Evolutionary conservation across 2,113 vertebrate species (phyloP).

Genomic region (Pseudorectes ferrugineus): DNA sequence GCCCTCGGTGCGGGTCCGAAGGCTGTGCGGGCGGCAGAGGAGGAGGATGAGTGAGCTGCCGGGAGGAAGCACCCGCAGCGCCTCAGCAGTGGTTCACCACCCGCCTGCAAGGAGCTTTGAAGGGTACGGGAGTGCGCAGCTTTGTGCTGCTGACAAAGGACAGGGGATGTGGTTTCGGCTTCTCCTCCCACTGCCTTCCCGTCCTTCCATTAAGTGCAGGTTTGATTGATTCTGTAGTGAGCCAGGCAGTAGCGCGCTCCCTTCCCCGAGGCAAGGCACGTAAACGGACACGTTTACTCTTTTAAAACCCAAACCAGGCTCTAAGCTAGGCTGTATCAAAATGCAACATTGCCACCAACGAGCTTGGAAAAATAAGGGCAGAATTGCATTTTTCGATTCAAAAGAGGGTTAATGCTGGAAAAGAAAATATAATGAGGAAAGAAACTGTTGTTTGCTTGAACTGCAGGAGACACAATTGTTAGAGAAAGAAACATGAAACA

Average conservation of each 20-base stretch:
- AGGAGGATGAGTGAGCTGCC: background rate
- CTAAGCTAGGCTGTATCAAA: background rate
- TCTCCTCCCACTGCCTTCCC: slow-evolving; percentile 15
- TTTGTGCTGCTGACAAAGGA: slow-evolving; percentile 36
- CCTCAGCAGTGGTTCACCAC: background rate
- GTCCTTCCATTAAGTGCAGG: background rate
- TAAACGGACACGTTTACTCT: background rate
- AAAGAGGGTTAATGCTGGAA: background rate
- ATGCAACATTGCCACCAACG: background rate
- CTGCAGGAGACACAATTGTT: background rate
- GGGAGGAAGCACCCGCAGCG: background rate
- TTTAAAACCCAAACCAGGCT: background rate
- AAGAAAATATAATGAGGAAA: background rate
- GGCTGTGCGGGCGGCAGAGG: background rate
- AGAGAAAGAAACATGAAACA: background rate
- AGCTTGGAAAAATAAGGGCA: background rate
- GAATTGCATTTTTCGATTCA: background rate
- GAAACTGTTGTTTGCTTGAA: background rate
- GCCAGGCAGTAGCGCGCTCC: background rate
- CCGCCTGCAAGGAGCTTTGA: slow-evolving; percentile 47
- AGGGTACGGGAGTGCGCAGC: slow-evolving; percentile 6
- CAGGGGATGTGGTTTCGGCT: slow-evolving; percentile 6
- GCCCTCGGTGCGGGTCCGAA: background rate
- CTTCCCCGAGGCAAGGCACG: background rate
- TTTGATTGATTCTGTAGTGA: slow-evolving; percentile 18